Evolutionary conservation across 2,113 vertebrate genomes (phyloP), one percentile per base, ranked within the genome.

Genomic region (Semicossyphus pulcher): DNA sequence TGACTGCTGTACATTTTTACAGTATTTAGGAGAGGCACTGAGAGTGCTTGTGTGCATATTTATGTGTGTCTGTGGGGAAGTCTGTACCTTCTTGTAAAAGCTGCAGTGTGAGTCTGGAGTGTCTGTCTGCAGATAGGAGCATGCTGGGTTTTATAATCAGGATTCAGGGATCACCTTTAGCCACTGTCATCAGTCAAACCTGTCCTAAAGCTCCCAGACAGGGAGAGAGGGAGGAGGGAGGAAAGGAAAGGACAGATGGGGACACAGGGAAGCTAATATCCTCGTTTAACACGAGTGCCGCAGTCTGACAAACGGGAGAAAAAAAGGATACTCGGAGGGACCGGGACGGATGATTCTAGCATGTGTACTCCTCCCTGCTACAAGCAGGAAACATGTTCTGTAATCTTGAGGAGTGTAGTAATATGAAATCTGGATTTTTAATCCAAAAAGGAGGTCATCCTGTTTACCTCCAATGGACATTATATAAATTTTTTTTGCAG

Each of bases 111-210:
- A 31, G 51, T 12, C n/a, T 7, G n/a, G 31, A 9, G 31, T 37
- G 32, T 48, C 45, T 29, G 34, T 52, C 57, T 48, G 66, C 36
- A 61, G 64, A 57, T 54, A 16, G 16, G 25, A 79, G 64, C 58
- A 51, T 6, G 21, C 74, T 67, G 3, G 48, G 39, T 70, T 80
- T 85, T 69, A 72, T 77, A 81, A 85, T 86, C 71, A 70, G 65
- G 72, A 71, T 82, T 86, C 62, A 51, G 80, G 51, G 51, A 81
- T 83, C 77, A 80, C 83, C 72, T 90, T 87, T 81, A 80, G 59
- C 57, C 70, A 23, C 65, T 20, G 37, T 80, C 85, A 87, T 92
- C 87, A 78, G 83, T 92, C 89, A 91, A 72, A 74, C 70, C 67
- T 84, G 68, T 76, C 76, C 76, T 70, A 31, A 51, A 78, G 59